These are phyloP conservation scores for Lophochroa leadbeateri DNA, from an alignment of 2,113 vertebrate species.

Conservation along the genomic window DNA sequence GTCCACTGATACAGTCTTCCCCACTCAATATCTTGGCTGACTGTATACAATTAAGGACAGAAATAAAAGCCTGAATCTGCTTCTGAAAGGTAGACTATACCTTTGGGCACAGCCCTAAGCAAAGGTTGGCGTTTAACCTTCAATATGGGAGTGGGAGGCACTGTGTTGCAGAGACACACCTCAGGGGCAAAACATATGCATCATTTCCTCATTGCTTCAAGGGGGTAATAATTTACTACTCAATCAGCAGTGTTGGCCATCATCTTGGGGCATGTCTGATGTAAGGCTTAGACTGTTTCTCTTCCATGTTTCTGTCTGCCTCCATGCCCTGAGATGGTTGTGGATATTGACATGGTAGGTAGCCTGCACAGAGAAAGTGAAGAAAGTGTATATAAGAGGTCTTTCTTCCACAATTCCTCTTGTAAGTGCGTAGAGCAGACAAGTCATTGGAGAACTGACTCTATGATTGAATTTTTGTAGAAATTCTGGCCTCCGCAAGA, in stretches of 20 bases:
- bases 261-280: background rate
- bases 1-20: background rate
- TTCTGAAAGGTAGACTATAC: background rate
- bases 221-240: conserved; percentile 48
- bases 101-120: conserved; percentile 17
- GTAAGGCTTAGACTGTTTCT: background rate
- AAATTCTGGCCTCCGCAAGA: background rate
- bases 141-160: background rate
- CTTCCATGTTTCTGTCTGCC: background rate
- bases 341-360: background rate
- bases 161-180: conserved; percentile 10
- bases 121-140: conserved; percentile 47
- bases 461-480: background rate
- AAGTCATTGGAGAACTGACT: background rate
- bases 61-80: background rate
- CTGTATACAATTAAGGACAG: background rate
- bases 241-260: background rate
- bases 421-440: background rate
- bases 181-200: background rate
- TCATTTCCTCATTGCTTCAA: conserved; percentile 47
- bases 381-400: background rate
- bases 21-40: background rate
- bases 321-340: background rate
- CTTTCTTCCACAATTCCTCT: background rate
- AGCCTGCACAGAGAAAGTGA: background rate